These are phyloP conservation scores for Micronycteris hirsuta DNA, from an alignment of 2,113 vertebrate species.

Conservation along the genomic window DNA sequence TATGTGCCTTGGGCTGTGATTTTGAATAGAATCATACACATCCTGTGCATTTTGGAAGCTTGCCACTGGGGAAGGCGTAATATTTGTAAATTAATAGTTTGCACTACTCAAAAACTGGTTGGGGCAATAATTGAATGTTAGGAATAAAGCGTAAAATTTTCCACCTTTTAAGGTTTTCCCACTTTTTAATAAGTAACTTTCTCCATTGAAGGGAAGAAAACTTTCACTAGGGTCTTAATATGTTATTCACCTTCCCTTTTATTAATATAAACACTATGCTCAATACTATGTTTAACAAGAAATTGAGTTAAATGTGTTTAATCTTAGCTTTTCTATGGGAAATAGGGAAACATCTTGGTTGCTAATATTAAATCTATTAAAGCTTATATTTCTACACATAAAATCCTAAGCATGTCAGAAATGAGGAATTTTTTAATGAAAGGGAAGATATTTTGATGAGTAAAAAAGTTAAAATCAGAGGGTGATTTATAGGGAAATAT, in stretches of 20 bases:
- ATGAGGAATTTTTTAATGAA: conserved; percentile 41
- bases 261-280: background rate
- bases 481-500: conserved; percentile 26
- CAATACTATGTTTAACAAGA: conserved; percentile 41
- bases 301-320: conserved; percentile 53
- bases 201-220: conserved; percentile 63
- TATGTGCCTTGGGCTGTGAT: conserved; percentile 66
- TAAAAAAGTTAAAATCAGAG: conserved; percentile 37
- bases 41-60: conserved; percentile 70
- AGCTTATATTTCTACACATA: background rate
- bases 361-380: conserved; percentile 34
- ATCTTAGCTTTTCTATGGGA: conserved; percentile 11
- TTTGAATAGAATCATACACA: conserved; percentile 73
- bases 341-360: conserved; percentile 14
- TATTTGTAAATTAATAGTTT: conserved; percentile 77
- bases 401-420: conserved; percentile 16
- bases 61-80: conserved; percentile 62
- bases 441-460: conserved; percentile 35
- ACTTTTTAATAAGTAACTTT: conserved; percentile 70
- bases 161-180: conserved; percentile 58
- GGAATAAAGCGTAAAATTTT: conserved; percentile 58
- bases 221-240: conserved; percentile 63
- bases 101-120: conserved; percentile 50
- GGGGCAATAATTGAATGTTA: conserved; percentile 63
- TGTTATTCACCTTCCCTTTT: conserved; percentile 44